These are phyloP conservation scores for Philonicus albiceps DNA, from an alignment of 2,888 invertebrate genomes.

Conservation along the genomic window DNA sequence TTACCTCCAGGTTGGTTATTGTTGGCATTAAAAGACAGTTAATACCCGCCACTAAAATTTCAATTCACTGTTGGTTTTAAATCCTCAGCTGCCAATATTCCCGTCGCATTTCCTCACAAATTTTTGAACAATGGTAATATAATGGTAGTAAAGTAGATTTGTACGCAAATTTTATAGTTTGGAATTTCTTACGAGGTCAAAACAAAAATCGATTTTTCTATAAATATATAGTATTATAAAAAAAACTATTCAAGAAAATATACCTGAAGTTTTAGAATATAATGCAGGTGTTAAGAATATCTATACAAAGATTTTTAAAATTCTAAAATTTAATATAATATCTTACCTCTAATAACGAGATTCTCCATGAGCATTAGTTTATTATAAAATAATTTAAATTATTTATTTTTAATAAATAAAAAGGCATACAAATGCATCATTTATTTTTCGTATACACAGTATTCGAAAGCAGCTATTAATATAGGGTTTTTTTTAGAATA, in stretches of 20 bases:
- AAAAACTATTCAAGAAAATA: no score
- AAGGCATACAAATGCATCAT: no score
- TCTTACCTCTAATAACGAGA: no score
- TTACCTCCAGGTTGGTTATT: not conserved
- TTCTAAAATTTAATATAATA: no score
- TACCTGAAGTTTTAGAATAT: not conserved
- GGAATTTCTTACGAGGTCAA: not conserved
- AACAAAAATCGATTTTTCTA: not conserved
- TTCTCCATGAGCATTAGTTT: no score
- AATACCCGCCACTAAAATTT: not conserved
- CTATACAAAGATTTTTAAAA: no score
- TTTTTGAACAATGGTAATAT: not conserved
- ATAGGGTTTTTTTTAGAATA: no score
- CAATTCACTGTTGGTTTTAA: not conserved
- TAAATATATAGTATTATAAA: not conserved
- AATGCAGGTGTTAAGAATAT: not conserved
- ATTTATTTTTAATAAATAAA: no score
- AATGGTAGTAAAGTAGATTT: not conserved
- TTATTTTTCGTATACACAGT: no score
- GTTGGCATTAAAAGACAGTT: not conserved
- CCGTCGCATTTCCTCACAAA: not conserved
- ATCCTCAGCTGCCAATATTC: not conserved
- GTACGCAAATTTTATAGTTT: not conserved
- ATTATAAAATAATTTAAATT: no score
- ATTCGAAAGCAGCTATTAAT: no score